Conservation (phyloP, 2,113 vertebrate species). For the Petrocephalus zakoni region DNA sequence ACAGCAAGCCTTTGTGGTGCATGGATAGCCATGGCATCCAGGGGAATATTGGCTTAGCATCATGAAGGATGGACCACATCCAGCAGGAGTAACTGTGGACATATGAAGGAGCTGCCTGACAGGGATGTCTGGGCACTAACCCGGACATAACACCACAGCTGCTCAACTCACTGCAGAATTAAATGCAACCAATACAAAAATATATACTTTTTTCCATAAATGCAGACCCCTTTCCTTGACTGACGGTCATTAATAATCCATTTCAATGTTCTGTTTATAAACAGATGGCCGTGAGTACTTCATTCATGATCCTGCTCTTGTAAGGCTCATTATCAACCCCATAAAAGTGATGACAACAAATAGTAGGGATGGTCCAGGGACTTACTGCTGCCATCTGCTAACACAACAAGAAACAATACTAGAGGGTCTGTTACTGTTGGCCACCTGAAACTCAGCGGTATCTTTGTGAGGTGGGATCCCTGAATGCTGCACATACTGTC, state of each 20-base stretch:
- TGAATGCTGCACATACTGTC: neutral
- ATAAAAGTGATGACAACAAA: neutral
- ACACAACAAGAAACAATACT: neutral
- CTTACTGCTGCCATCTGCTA: neutral
- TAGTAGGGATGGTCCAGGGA: neutral
- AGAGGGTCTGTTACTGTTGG: neutral
- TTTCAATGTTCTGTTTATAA: neutral
- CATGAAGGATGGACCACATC: neutral
- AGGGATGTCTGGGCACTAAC: neutral
- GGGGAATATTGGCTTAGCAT: neutral
- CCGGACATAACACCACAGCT: neutral
- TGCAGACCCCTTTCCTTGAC: neutral
- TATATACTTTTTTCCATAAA: neutral
- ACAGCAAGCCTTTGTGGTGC: neutral
- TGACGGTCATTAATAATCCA: neutral
- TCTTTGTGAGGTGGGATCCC: neutral
- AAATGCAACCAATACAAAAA: neutral
- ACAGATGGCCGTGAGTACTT: neutral
- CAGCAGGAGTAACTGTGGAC: neutral
- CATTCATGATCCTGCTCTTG: neutral
- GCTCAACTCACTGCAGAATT: neutral
- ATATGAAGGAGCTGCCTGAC: neutral
- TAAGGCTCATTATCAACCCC: neutral
- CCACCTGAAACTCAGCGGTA: neutral
- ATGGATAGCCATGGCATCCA: neutral